phyloP scores from a whole-genome alignment of 2,797 vertebrate species.

The Babyrousa celebensis region DNA sequence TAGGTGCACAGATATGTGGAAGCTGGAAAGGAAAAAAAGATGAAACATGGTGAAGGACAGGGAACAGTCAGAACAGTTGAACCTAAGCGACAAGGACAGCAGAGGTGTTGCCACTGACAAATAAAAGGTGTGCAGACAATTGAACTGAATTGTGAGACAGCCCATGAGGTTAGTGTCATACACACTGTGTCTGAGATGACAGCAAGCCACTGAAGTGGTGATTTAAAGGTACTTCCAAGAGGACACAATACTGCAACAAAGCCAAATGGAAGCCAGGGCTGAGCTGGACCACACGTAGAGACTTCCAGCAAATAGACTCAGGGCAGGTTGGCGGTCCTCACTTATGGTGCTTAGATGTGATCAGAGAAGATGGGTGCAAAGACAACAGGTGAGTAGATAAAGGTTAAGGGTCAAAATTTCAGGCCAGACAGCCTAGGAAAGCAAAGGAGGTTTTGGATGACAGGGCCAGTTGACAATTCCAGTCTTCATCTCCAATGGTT shows the following conservation, averaged over 20 bases:
- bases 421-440: not conserved
- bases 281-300: not conserved
- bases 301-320: not conserved
- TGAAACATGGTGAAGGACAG: not conserved
- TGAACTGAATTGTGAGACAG: not conserved
- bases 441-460: not conserved
- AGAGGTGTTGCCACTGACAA: not conserved
- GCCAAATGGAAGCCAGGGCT: not conserved
- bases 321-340: not conserved
- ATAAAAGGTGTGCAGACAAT: not conserved
- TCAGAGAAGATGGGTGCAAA: not conserved
- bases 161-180: not conserved
- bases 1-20: not conserved
- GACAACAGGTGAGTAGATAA: not conserved
- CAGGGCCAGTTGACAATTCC: not conserved
- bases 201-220: not conserved
- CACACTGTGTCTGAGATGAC: fast-evolving
- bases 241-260: not conserved
- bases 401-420: not conserved
- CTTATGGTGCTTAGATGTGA: not conserved
- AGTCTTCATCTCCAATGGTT: not conserved
- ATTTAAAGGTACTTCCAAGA: not conserved
- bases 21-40: not conserved
- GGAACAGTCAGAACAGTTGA: not conserved
- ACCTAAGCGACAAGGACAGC: not conserved